phyloP scores from a whole-genome alignment of 1,140 invertebrate species.

The Polyergus mexicanus region DNA sequence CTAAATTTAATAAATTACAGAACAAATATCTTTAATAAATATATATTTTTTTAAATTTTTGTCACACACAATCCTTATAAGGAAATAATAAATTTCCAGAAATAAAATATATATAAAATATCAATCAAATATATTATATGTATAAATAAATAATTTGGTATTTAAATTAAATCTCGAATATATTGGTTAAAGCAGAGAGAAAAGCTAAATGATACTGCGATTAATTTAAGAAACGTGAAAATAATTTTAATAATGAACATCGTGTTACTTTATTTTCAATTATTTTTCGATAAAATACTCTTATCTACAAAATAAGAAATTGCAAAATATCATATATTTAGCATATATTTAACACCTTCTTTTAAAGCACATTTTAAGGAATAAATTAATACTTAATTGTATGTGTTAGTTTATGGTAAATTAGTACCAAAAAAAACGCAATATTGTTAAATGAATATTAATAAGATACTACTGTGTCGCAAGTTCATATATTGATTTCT shows the following conservation, averaged over 20 bases:
- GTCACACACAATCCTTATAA: too few species aligned
- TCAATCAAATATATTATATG: not conserved
- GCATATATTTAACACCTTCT: not conserved
- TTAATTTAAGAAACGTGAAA: too few species aligned
- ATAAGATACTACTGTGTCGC: not conserved
- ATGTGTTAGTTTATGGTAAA: not conserved
- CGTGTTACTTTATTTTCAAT: not conserved
- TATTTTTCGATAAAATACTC: not conserved
- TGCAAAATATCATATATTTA: not conserved
- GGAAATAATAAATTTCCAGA: too few species aligned
- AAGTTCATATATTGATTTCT: slow-evolving; percentile 51
- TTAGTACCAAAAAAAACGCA: not conserved
- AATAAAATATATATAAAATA: not conserved
- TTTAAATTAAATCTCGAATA: not conserved
- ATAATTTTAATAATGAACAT: too few species aligned
- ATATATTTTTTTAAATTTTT: too few species aligned
- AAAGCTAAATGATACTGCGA: not conserved
- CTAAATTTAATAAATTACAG: too few species aligned
- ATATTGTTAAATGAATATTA: not conserved
- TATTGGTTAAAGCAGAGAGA: not conserved
- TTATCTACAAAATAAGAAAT: not conserved
- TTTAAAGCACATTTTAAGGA: not conserved
- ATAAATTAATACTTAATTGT: not conserved
- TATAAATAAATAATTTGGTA: slow-evolving; percentile 12
- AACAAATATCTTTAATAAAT: too few species aligned